These are phyloP conservation scores for Cisticola juncidis DNA, from an alignment of 2,113 vertebrate species.

Conservation along the genomic window DNA sequence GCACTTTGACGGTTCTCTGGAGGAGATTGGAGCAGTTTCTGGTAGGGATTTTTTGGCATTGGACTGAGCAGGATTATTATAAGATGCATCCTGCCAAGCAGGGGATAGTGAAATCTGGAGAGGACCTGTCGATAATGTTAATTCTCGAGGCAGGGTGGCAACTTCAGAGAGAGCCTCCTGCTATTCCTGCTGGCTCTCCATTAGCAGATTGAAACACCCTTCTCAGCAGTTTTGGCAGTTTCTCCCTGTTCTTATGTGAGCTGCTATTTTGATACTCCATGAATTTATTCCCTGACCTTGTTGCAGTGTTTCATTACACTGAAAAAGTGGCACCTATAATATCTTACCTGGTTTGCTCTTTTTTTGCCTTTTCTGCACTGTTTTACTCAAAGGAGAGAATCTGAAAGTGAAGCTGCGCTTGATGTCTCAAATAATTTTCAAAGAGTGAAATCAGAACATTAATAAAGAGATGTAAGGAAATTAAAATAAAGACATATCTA, in stretches of 20 bases:
- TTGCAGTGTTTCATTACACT: not conserved
- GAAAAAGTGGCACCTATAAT: not conserved
- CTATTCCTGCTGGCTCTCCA: not conserved
- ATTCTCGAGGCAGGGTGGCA: not conserved
- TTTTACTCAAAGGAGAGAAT: not conserved
- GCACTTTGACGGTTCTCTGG: not conserved
- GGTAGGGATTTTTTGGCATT: not conserved
- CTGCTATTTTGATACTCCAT: not conserved
- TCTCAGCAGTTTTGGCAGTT: not conserved
- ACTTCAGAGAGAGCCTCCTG: not conserved
- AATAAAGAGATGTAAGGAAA: not conserved
- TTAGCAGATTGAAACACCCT: not conserved
- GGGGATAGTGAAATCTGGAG: not conserved
- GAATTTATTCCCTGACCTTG: not conserved
- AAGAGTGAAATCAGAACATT: not conserved
- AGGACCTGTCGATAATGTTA: not conserved
- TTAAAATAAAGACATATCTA: not conserved
- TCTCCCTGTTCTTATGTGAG: not conserved
- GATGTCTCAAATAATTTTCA: not conserved
- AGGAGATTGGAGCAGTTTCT: not conserved
- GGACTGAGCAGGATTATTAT: not conserved
- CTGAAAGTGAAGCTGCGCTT: not conserved
- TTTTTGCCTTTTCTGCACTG: not conserved
- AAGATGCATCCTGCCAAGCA: not conserved
- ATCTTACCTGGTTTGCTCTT: not conserved